Evolutionary conservation across 37 sponge, comb jelly and placozoan genomes (phyloP).

Genomic region (Ianthella basta): DNA sequence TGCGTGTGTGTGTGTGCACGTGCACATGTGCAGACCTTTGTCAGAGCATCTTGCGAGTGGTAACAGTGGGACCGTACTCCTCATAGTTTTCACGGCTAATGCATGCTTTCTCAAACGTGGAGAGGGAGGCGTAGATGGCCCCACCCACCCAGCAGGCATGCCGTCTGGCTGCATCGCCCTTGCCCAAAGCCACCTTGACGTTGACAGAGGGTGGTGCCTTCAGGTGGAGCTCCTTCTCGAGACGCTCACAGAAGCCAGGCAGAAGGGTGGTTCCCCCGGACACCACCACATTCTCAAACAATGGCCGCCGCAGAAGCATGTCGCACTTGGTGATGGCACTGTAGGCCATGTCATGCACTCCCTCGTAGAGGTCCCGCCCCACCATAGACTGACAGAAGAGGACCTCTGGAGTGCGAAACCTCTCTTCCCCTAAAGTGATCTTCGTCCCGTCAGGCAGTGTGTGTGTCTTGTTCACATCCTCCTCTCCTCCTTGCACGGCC

Average conservation of each 20-base stretch:
- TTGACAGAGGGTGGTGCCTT: conserved; percentile 94
- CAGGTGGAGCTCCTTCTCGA: conserved; percentile 97
- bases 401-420: conserved; percentile 91
- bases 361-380: conserved; percentile 91
- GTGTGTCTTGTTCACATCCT: conserved; percentile 89
- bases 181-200: conserved; percentile 84
- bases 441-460: conserved; percentile 95
- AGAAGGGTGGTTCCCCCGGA: conserved; percentile 98
- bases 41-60: conserved; percentile 52
- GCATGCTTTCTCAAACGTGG: conserved; percentile 99
- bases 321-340: conserved; percentile 99
- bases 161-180: conserved; percentile 95
- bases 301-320: conserved; percentile 94
- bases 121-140: conserved; percentile 97
- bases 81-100: conserved; percentile 97
- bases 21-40: not conserved
- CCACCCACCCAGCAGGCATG: conserved; percentile 99
- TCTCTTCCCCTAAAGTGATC: conserved; percentile 94
- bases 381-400: conserved; percentile 88
- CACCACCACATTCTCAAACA: conserved; percentile 96
- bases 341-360: conserved; percentile 96
- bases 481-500: conserved; percentile 80
- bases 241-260: conserved; percentile 94
- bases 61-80: conserved; percentile 96
- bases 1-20: conserved; percentile 5